Base-by-base conservation (phyloP, 2,797 vertebrate genomes). In the Helostoma temminkii region DNA sequence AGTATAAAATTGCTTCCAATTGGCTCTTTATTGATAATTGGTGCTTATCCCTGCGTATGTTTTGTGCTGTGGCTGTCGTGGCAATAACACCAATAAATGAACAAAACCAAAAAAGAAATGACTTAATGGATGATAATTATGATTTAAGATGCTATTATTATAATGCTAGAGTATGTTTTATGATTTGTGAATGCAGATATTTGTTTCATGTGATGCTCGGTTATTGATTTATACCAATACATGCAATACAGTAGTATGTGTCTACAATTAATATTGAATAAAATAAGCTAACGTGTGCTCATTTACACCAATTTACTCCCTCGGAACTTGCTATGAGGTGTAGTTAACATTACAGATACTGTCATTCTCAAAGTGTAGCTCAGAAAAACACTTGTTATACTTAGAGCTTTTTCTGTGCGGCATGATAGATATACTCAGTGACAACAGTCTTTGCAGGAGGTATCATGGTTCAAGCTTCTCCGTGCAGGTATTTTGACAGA, bases 1-100 rank as follows among this genome's bases (percentile, higher is more conserved):
- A 26, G 39, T 50, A 26, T 54, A 0, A 22, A 73, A 72, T 68
- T 66, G 30, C 43, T 26, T 66, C 19, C 47, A 80, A 63, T 45
- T 10, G 43, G 32, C 53, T 57, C 32, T 47, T 55, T 22, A 47
- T 0, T 37, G 30, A 34, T 46, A 26, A 26, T 48, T 45, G 52
- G 10, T 53, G 25, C 2, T 42, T 56, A 52, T 56, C 6, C 46
- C 32, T 34, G n/a, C 30, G 21, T 15, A n/a, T 22, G 30, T 16
- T 18, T 7, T 71, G 60, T 67, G 6, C 41, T 32, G 30, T 10
- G 25, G 14, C 6, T 12, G 6, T 50, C 18, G 25, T 25, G 15
- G 12, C 30, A 50, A 6, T n/a, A 30, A 30, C 18, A 37, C 25
- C 3, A 21, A 43, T 10, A 22, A 22, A 52, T 39, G 2, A 50